Conservation (phyloP, 2,888 invertebrate species). For the Sympetrum striolatum region DNA sequence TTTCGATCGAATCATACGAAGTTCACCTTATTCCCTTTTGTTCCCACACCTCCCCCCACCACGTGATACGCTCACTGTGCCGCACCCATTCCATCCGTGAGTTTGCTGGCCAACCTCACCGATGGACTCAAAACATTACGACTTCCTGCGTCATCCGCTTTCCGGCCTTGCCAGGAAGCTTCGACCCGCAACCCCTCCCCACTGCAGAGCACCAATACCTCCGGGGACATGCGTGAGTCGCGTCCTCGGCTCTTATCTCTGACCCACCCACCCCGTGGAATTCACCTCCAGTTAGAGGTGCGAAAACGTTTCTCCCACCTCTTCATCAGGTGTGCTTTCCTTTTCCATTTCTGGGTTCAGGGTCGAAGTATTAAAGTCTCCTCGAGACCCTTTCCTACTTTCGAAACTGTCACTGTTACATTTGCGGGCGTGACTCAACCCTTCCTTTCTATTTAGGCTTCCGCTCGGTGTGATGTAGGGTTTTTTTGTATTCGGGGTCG, state of each 20-base stretch:
- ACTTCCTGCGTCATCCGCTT: constrained; percentile 31
- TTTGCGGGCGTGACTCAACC: neutral
- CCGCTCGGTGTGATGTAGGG: neutral
- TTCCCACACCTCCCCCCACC: neutral
- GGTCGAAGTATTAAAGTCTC: neutral
- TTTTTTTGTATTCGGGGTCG: neutral
- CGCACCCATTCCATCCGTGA: neutral
- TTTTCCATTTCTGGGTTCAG: neutral
- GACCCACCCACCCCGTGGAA: neutral
- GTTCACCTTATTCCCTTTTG: neutral
- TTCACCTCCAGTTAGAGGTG: no score
- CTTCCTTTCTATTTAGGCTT: neutral
- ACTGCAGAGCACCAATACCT: neutral
- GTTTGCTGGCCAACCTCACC: neutral
- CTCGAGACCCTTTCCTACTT: neutral
- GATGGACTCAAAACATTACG: constrained; percentile 34
- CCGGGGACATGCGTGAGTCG: neutral
- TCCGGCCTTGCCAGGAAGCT: constrained; percentile 30
- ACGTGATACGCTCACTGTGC: neutral
- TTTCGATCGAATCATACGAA: neutral
- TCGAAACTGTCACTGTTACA: no score
- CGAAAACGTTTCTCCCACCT: neutral
- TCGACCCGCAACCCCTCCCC: neutral
- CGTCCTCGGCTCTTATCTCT: neutral
- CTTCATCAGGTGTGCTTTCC: constrained; percentile 8